Evolutionary conservation across 2,797 vertebrate species (phyloP).

Genomic region (Garrulus glandarius): DNA sequence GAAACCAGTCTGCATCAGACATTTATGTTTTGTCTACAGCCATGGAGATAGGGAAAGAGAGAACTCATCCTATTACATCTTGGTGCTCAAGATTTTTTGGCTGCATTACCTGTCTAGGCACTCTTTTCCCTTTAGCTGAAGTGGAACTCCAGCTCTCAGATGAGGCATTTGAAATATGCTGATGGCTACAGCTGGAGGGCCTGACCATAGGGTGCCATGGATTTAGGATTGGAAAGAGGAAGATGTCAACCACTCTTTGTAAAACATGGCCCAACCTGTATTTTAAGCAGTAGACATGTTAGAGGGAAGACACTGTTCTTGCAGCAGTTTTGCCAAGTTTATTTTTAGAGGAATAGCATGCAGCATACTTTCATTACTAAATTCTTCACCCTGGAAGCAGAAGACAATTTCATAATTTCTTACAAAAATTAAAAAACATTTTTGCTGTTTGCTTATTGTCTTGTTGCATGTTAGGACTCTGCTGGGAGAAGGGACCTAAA

Average conservation of each 20-base stretch:
- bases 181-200: neutral
- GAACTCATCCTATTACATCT: neutral
- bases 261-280: neutral
- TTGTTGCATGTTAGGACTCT: neutral
- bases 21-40: neutral
- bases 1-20: neutral
- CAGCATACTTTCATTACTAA: neutral
- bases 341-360: neutral
- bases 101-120: neutral
- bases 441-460: neutral
- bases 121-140: neutral
- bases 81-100: neutral
- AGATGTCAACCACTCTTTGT: neutral
- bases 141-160: neutral
- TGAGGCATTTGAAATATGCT: neutral
- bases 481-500: neutral
- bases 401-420: neutral
- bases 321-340: neutral
- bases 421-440: neutral
- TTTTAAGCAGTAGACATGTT: neutral
- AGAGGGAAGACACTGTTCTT: neutral
- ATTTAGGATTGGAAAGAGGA: neutral
- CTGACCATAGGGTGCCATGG: neutral
- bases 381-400: neutral
- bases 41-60: neutral